Evolutionary conservation across 1,140 invertebrate genomes (phyloP).

Genomic region (Papilio polyxenes): DNA sequence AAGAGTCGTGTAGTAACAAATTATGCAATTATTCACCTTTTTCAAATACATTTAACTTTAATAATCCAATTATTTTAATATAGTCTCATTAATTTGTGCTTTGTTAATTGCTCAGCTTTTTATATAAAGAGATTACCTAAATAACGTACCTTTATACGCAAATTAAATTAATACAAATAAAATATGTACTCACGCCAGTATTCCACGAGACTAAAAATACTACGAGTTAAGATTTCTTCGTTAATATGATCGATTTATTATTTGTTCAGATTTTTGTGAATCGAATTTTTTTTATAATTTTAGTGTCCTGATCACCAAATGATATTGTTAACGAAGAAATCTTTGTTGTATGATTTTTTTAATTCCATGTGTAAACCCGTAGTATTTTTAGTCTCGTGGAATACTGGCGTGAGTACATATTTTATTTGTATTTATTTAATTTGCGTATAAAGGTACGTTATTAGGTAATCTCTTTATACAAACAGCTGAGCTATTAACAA

Average conservation of each 20-base stretch:
- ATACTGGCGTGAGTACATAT: not conserved
- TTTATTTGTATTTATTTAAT: not conserved
- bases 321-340: too few relatives aligned
- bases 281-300: too few relatives aligned
- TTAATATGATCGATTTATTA: too few relatives aligned
- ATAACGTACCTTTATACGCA: not conserved
- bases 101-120: not conserved
- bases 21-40: not conserved
- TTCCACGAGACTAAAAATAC: not conserved
- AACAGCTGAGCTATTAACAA: conserved; percentile 1
- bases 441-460: not conserved
- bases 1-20: not conserved
- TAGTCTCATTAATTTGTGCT: not conserved
- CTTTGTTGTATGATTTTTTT: not conserved
- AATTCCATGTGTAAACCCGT: too few relatives aligned
- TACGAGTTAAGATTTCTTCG: too few relatives aligned
- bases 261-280: too few relatives aligned
- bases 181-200: not conserved
- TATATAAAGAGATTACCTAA: not conserved
- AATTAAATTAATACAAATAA: too few relatives aligned
- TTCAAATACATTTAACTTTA: not conserved
- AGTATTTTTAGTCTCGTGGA: not conserved
- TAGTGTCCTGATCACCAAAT: too few relatives aligned
- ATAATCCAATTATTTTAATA: too few relatives aligned
- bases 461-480: not conserved